Conservation (phyloP, 1,140 invertebrate genomes). For the Atta texana region DNA sequence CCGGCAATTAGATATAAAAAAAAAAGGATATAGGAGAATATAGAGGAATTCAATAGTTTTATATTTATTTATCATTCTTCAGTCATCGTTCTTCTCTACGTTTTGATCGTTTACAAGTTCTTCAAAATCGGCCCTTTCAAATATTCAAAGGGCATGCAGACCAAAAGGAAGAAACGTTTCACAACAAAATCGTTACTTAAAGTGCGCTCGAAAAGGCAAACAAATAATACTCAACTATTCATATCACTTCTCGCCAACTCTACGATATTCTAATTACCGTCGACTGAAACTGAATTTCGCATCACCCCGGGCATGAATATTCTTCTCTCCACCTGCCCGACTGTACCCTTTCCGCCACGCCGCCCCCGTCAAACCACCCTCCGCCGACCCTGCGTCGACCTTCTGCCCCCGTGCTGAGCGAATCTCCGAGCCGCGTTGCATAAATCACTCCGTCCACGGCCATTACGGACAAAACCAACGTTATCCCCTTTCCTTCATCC, state of each 20-base stretch:
- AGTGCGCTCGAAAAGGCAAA: constrained; percentile 44
- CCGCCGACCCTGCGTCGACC: constrained; percentile 29
- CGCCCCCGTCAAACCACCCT: not conserved
- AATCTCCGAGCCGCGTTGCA: constrained; percentile 58
- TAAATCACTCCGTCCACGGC: constrained; percentile 62
- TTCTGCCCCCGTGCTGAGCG: constrained; percentile 38
- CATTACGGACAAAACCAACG: constrained; percentile 65
- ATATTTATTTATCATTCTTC: constrained; percentile 35
- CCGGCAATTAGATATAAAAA: not conserved
- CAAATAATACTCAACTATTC: constrained; percentile 62
- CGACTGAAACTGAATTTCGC: constrained; percentile 64
- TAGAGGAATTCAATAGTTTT: not conserved
- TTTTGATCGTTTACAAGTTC: constrained; percentile 21
- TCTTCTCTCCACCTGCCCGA: constrained; percentile 48
- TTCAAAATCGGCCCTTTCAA: constrained; percentile 5
- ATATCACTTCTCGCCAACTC: constrained; percentile 64
- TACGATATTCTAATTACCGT: constrained; percentile 66
- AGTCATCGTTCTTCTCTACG: not conserved
- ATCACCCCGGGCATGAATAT: constrained; percentile 55
- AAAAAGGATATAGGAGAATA: too few relatives aligned
- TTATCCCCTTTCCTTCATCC: constrained; percentile 64
- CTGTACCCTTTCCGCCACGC: not conserved
- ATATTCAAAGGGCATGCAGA: constrained; percentile 37
- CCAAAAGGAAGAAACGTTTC: constrained; percentile 37
- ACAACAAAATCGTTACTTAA: constrained; percentile 55